These are phyloP conservation scores for Tinea pellionella DNA, from an alignment of 2,888 invertebrate species.

Conservation along the genomic window DNA sequence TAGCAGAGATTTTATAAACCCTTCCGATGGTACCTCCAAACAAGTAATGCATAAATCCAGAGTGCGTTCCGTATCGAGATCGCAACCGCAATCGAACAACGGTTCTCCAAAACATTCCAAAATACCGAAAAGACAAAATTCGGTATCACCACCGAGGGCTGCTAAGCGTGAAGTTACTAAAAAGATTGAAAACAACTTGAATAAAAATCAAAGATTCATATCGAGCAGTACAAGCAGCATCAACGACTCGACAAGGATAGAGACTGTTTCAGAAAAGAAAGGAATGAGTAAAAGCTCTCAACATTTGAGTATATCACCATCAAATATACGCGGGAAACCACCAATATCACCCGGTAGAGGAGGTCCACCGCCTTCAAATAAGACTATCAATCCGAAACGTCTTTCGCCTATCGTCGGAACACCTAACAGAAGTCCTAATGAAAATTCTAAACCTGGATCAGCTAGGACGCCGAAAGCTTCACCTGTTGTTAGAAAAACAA, in stretches of 20 bases:
- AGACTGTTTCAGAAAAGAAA: slow-evolving; percentile 49
- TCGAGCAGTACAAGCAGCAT: slow-evolving; percentile 63
- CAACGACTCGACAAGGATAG: slow-evolving; percentile 46
- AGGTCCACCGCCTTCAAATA: slow-evolving; percentile 61
- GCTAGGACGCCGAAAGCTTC: slow-evolving; percentile 36
- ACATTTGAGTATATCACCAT: slow-evolving; percentile 42
- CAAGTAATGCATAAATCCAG: slow-evolving; percentile 48
- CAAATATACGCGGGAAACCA: slow-evolving; percentile 55
- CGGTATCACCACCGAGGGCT: slow-evolving; percentile 49
- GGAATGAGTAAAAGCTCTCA: slow-evolving; percentile 53
- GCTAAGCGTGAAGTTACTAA: slow-evolving; percentile 26
- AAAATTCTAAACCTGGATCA: slow-evolving; percentile 42
- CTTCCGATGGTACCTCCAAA: slow-evolving; percentile 33
- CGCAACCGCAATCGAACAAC: slow-evolving; percentile 57
- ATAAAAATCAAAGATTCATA: slow-evolving; percentile 47
- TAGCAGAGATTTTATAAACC: slow-evolving; percentile 37
- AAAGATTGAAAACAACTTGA: slow-evolving; percentile 38
- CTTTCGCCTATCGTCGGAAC: slow-evolving; percentile 63
- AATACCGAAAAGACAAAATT: slow-evolving; percentile 58
- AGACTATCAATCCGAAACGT: slow-evolving; percentile 52
- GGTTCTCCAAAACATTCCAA: slow-evolving; percentile 62
- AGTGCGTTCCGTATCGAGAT: slow-evolving; percentile 43
- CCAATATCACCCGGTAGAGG: slow-evolving; percentile 58
- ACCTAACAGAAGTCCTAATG: slow-evolving; percentile 59
- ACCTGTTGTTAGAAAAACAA: slow-evolving; percentile 34